Base-by-base conservation (phyloP, 37 sponge, comb jelly and placozoan species). In the Mnemiopsis leidyi region DNA sequence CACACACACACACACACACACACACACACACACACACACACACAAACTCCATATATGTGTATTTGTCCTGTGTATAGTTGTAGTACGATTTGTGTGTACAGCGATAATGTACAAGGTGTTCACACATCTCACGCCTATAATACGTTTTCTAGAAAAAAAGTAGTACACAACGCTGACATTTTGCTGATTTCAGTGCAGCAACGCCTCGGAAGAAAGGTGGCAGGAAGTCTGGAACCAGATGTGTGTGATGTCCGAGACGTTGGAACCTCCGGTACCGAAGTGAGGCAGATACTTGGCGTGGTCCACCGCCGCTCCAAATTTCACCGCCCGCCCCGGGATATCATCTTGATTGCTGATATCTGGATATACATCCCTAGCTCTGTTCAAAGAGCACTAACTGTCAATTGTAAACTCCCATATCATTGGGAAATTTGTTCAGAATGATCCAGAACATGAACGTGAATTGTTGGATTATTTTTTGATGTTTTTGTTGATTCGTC, bases 231-330 rank as follows among this genome's bases (percentile, higher is more conserved):
- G 61, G 61, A 48, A 48, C 61, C 61, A 48, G 61, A 48, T 48
- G 61, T 48, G 61, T 48, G 61, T 48, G 9, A 31, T 77, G 36
- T 77, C 79, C 1, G 79, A 77, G 79, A 77, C 30, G 36, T 77
- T 77, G 79, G 79, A 77, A 77, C 79, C 79, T 20, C 20, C 73
- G 36, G 79, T 34, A 9, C 20, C 20, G 18, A 34, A 34, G 36
- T 34, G 79, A 34, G 35, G 36, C 29, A 71, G 73, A 71, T n/a
- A 48, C 61, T 48, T 48, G 61, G 13, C 13, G 9, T 5, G 13
- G 9, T 48, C 61, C 61, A 48, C 61, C 61, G 61, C 61, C n/a
- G n/a, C n/a, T n/a, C n/a, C n/a, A n/a, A n/a, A n/a, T n/a, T n/a
- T n/a, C n/a, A n/a, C n/a, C n/a, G n/a, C n/a, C n/a, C n/a, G n/a